Percentiles rank a stretch among this genome's conserved stretches.
phyloP scores from a whole-genome alignment of 2,888 invertebrate genomes.

The Pandemis heparana region DNA sequence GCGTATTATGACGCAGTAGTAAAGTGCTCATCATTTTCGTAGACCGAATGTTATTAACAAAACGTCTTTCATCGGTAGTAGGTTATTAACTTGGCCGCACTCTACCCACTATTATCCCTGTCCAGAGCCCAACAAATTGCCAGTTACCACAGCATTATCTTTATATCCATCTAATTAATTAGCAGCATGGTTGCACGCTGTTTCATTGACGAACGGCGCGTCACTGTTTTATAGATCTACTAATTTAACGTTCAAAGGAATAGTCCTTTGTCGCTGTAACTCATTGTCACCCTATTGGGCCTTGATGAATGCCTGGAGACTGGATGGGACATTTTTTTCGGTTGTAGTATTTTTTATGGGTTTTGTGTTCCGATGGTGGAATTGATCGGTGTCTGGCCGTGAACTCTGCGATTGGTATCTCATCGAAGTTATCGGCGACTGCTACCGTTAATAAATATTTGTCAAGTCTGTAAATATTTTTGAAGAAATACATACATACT shows the following conservation, averaged over 20 bases:
- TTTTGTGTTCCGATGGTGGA: neutral
- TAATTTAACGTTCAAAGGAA: conserved; percentile 38
- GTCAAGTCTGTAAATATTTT: neutral
- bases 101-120: conserved; percentile 1
- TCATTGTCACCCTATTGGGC: conserved; percentile 40
- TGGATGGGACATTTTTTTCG: conserved; percentile 32
- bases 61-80: neutral
- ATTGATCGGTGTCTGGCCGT: neutral
- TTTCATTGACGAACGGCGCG: conserved; percentile 24
- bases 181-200: conserved; percentile 27
- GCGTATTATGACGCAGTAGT: too few relatives aligned
- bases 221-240: conserved; percentile 35
- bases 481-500: too few relatives aligned
- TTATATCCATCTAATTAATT: conserved; percentile 34
- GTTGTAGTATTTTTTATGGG: neutral
- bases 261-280: conserved; percentile 36
- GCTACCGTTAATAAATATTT: neutral
- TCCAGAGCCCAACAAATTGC: conserved; percentile 14
- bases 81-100: neutral
- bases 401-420: neutral
- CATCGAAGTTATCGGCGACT: neutral
- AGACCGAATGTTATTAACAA: neutral
- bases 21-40: too few relatives aligned
- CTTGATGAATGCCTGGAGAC: conserved; percentile 10
- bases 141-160: conserved; percentile 30